phyloP scores from a whole-genome alignment of 2,888 invertebrate species.

The Plebejus anna region DNA sequence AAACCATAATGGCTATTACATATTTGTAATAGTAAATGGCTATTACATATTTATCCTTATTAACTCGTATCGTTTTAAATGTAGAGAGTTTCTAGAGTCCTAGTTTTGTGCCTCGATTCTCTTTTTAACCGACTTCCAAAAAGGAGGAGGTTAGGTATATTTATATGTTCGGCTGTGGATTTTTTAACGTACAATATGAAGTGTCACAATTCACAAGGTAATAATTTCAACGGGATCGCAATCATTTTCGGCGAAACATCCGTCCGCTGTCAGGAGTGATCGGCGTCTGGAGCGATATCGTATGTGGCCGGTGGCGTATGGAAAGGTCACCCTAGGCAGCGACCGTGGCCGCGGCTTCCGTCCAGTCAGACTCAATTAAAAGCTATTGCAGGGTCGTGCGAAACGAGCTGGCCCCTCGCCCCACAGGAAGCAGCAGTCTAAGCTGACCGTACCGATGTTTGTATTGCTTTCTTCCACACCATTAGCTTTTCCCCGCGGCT shows the following conservation, averaged over 20 bases:
- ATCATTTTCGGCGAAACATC: background rate
- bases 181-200: background rate
- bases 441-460: conserved; percentile 41
- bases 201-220: background rate
- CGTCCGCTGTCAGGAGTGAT: background rate
- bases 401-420: conserved; percentile 55
- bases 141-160: no score
- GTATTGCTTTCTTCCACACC: conserved; percentile 6
- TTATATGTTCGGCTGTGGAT: no score
- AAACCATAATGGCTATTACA: no score
- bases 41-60: no score
- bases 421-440: conserved; percentile 67
- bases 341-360: conserved; percentile 63
- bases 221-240: background rate
- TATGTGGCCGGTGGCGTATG: conserved; percentile 31
- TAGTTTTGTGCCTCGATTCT: no score
- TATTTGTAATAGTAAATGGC: no score
- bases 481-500: conserved; percentile 35
- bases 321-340: conserved; percentile 61
- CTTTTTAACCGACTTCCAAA: no score
- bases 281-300: background rate
- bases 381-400: conserved; percentile 75
- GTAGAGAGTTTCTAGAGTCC: no score
- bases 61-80: no score
- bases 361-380: conserved; percentile 67